These are phyloP conservation scores for Podarcis siculus DNA, from an alignment of 2,797 vertebrate species.

Conservation along the genomic window DNA sequence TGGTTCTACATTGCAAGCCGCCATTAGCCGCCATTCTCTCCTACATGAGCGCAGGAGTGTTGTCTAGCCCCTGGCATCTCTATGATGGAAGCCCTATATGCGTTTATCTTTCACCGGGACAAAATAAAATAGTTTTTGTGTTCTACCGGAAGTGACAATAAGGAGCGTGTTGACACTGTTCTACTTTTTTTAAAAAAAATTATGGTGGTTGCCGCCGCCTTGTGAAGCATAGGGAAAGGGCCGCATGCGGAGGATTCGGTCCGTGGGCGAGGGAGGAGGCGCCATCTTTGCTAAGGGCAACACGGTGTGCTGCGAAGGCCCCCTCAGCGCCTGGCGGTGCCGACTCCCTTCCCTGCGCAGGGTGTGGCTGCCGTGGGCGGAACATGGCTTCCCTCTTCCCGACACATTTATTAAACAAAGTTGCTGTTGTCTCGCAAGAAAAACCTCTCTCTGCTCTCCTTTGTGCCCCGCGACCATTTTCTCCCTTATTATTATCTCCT, in stretches of 20 bases:
- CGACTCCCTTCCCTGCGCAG: neutral
- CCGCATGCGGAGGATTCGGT: no score
- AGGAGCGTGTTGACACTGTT: neutral
- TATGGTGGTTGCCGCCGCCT: no score
- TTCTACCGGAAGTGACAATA: neutral
- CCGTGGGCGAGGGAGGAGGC: neutral
- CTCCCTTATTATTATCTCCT: neutral
- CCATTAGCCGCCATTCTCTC: neutral
- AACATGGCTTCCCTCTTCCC: neutral
- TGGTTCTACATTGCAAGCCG: neutral
- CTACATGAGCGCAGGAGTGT: neutral
- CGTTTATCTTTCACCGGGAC: neutral
- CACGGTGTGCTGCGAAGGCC: neutral
- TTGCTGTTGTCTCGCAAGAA: neutral
- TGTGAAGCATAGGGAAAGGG: neutral
- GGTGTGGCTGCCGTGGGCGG: neutral
- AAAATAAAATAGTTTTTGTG: rapidly evolving
- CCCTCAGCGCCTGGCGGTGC: neutral
- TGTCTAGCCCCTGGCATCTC: neutral
- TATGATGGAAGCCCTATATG: neutral
- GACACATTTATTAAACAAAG: neutral
- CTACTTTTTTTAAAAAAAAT: neutral
- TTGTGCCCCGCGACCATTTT: neutral
- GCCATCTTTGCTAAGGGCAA: conserved; percentile 40
- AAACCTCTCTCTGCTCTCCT: neutral